phyloP scores from a whole-genome alignment of 2,888 invertebrate species.

The Spilosoma lubricipeda region DNA sequence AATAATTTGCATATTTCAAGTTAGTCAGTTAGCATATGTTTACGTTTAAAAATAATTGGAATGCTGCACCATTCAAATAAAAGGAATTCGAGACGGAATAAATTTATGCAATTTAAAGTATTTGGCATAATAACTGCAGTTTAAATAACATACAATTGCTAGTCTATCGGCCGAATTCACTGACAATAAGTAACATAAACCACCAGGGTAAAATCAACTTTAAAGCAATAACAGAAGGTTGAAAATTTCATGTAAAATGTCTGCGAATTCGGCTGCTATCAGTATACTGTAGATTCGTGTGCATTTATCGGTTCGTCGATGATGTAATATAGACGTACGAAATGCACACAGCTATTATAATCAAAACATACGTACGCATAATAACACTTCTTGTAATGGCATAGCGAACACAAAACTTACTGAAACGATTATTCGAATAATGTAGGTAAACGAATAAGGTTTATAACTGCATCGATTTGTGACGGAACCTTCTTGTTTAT shows the following conservation, averaged over 20 bases:
- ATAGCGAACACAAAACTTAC: background rate
- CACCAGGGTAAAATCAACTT: conserved; percentile 41
- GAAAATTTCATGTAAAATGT: conserved; percentile 27
- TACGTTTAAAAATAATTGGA: background rate
- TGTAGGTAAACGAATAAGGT: background rate
- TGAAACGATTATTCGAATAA: background rate
- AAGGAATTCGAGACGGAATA: background rate
- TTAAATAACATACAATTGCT: conserved; percentile 44
- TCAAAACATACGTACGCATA: background rate
- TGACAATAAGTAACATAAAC: conserved; percentile 27
- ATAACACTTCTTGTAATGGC: background rate
- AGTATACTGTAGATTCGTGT: conserved; percentile 67
- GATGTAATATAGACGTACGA: conserved; percentile 36
- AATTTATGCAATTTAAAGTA: background rate
- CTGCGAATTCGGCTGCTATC: conserved; percentile 52
- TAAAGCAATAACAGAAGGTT: conserved; percentile 36
- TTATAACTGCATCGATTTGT: background rate
- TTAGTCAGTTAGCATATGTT: no score
- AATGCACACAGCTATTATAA: conserved; percentile 64
- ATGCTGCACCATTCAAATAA: background rate
- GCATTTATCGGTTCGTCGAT: conserved; percentile 60
- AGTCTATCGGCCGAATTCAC: conserved; percentile 46
- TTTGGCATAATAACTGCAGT: background rate
- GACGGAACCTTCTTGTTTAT: background rate
- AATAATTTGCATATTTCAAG: conserved; percentile 7